Evolutionary conservation across 1,140 invertebrate species (phyloP), one percentile per base, ranked within the genome.

Genomic region (Drosophila prosaltans): DNA sequence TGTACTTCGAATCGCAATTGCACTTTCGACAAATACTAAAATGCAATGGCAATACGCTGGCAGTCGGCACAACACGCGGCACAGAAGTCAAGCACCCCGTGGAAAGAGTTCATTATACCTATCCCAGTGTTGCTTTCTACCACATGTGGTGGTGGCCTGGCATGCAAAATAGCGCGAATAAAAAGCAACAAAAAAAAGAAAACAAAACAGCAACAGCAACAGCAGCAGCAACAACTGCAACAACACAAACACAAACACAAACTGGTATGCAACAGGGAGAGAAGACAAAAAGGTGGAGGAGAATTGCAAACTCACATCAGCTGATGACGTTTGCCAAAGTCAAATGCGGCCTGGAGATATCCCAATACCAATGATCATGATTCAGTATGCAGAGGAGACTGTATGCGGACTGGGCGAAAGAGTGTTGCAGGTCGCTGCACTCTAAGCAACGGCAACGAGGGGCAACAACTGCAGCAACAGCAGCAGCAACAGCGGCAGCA

Each of bases 121-220:
- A 59, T 65, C 72, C 64, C 75, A 60, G 68, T 60, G 67, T 69
- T 78, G 77, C 77, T 79, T 79, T 79, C 75, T 79, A 78, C 75
- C 74, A 78, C 74, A 76, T 78, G 68, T 72, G 68, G 24, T 41
- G 59, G 4, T 28, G 11, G 26, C 21, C 24, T 74, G 69, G 71
- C 81, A 84, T 84, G 81, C 81, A 84, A 84, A 84, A 84, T 84
- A 84, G 78, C 81, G 69, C 78, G 78, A 80, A 59, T 59, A 59
- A 39, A 28, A 58, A 36, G 24, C 16, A 2, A 45, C 16, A 43
- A 16, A 43, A 43, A 43, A 51, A 65, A 59, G 24, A 28, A 43
- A 16, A 57, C 32, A 28, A 36, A 6, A 6, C 32, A 69, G 69
- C 11, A n/a, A 48, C 45, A 48, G 16, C 45, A 48, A 1, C 43